Evolutionary conservation across 2,888 invertebrate genomes (phyloP).

Genomic region (Harpalus rufipes): DNA sequence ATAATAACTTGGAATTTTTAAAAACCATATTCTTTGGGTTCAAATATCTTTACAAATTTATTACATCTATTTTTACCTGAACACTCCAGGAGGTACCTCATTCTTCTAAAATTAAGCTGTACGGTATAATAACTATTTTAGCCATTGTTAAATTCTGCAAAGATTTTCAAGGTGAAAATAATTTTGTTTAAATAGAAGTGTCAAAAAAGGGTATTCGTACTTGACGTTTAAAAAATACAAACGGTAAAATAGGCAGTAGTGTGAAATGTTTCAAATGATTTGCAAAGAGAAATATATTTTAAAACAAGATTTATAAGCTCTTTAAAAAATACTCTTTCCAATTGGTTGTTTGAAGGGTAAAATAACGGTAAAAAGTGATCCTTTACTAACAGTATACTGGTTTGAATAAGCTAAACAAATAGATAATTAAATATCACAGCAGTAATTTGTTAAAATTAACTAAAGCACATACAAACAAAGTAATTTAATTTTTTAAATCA

Average conservation of each 20-base stretch:
- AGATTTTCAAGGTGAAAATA: constrained; percentile 34
- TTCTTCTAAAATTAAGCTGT: not conserved
- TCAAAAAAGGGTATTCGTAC: constrained; percentile 10
- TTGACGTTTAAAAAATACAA: constrained; percentile 20
- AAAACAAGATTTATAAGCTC: not conserved
- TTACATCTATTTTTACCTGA: not conserved
- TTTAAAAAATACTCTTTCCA: constrained; percentile 2
- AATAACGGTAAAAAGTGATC: constrained; percentile 34
- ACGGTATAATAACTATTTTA: not conserved
- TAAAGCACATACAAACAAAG: constrained; percentile 56
- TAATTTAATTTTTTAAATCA: constrained; percentile 62
- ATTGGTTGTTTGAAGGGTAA: not conserved
- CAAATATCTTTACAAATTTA: not conserved
- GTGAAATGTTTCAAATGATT: constrained; percentile 29
- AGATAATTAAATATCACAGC: constrained; percentile 57
- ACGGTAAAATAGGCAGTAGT: constrained; percentile 2
- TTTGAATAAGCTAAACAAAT: constrained; percentile 50
- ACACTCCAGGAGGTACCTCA: constrained; percentile 7
- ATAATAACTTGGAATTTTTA: too few relatives aligned
- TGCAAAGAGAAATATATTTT: not conserved
- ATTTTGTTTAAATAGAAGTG: constrained; percentile 6
- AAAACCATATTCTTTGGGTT: too few relatives aligned
- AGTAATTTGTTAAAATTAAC: constrained; percentile 60
- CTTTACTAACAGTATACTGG: constrained; percentile 2
- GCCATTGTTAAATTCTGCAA: constrained; percentile 2